phyloP scores from a whole-genome alignment of 1,140 invertebrate genomes.

The Cherax destructor region DNA sequence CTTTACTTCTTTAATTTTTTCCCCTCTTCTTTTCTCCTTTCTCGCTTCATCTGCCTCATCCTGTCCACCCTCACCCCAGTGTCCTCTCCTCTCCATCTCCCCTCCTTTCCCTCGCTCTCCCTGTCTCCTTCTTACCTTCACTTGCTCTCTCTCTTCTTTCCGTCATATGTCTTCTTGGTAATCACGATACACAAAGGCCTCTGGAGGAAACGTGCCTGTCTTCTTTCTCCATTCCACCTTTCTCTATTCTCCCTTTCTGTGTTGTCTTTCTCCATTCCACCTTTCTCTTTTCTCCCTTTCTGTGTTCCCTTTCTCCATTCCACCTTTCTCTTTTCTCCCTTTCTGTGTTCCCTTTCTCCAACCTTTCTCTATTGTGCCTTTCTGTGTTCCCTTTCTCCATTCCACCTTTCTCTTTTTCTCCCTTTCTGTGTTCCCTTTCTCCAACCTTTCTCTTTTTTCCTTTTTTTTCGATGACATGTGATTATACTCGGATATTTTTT shows the following conservation, averaged over 20 bases:
- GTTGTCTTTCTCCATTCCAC: too few relatives aligned
- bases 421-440: not conserved
- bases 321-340: not conserved
- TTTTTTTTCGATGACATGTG: not conserved
- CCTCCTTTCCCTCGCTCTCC: too few relatives aligned
- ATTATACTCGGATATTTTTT: not conserved
- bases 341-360: not conserved
- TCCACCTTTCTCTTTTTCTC: not conserved
- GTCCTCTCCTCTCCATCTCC: not conserved
- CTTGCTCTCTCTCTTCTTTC: not conserved
- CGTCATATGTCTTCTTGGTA: not conserved
- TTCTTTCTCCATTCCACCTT: not conserved
- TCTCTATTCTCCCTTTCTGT: not conserved
- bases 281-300: not conserved
- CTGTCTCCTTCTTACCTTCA: too few relatives aligned
- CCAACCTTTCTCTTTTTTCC: too few relatives aligned
- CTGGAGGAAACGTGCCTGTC: not conserved
- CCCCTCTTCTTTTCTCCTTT: too few relatives aligned
- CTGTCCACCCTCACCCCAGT: too few relatives aligned
- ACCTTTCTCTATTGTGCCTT: not conserved
- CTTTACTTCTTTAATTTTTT: too few relatives aligned
- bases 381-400: not conserved
- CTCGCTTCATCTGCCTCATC: too few relatives aligned
- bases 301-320: not conserved
- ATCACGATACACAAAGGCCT: not conserved